A percentile compares a stretch with the other conserved stretches of the same genome.
Evolutionary conservation across 2,113 vertebrate species (phyloP).

Genomic region (Protobothrops mucrosquamatus): DNA sequence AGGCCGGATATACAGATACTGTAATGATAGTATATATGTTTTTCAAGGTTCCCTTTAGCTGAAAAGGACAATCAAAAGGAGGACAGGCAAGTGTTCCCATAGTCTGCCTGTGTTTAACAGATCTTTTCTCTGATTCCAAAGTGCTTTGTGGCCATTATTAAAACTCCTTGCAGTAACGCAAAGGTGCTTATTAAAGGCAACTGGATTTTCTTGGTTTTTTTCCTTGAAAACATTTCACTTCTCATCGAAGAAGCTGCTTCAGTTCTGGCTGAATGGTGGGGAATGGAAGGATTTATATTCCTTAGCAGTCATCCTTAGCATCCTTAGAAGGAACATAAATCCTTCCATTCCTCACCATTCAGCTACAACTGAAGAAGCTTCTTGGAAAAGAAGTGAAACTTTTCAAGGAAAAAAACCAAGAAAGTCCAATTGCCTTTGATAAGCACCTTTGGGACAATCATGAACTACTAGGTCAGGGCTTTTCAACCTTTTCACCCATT

Average conservation of each 20-base stretch:
- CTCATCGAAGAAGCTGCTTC: neutral
- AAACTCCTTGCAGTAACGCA: neutral
- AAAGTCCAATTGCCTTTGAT: too few species aligned
- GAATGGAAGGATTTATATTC: too few species aligned
- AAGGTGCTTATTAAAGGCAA: neutral
- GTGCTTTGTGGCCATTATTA: neutral
- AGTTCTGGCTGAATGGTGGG: too few species aligned
- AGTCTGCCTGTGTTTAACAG: neutral
- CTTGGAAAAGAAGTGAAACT: too few species aligned
- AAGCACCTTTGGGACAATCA: too few species aligned
- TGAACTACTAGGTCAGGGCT: too few species aligned
- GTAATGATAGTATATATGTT: neutral
- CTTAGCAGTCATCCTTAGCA: too few species aligned
- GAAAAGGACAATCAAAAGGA: neutral
- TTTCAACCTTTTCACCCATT: too few species aligned
- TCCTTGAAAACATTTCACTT: neutral
- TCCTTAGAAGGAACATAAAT: too few species aligned
- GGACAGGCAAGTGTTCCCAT: neutral
- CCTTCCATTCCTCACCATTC: too few species aligned
- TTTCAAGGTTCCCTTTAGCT: neutral
- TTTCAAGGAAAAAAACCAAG: too few species aligned
- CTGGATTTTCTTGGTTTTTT: neutral
- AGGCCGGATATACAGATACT: neutral
- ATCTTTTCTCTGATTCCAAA: neutral
- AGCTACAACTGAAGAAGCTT: too few species aligned